Evolutionary conservation across 1,140 invertebrate genomes (phyloP).

Genomic region (Bacillus rossius): DNA sequence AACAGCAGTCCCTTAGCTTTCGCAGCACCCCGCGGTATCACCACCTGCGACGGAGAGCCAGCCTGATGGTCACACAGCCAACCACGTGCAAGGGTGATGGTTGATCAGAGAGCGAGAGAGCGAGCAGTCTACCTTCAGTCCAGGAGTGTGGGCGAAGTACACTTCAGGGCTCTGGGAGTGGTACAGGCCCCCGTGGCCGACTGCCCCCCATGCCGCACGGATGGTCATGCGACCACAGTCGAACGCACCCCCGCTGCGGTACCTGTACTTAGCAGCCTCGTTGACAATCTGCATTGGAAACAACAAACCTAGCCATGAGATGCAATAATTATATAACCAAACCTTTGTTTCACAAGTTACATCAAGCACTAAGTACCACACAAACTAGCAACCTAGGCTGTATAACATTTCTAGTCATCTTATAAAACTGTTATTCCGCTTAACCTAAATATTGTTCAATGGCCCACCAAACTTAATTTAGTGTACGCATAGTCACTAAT

Average conservation of each 20-base stretch:
- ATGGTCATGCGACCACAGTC: slow-evolving; percentile 91
- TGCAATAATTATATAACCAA: too few species aligned
- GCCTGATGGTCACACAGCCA: neutral
- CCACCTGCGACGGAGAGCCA: slow-evolving; percentile 58
- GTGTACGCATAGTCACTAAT: too few species aligned
- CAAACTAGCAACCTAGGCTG: too few species aligned
- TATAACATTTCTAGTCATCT: too few species aligned
- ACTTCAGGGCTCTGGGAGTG: slow-evolving; percentile 98
- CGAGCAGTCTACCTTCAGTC: slow-evolving; percentile 87
- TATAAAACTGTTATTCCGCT: too few species aligned
- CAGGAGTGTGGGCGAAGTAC: slow-evolving; percentile 94
- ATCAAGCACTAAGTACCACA: too few species aligned
- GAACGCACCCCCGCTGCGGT: slow-evolving; percentile 86
- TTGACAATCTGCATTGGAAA: slow-evolving; percentile 58
- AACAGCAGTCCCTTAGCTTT: slow-evolving; percentile 95
- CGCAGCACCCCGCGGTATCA: slow-evolving; percentile 89
- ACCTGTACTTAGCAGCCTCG: slow-evolving; percentile 92
- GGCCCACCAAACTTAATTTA: too few species aligned
- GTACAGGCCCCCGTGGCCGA: slow-evolving; percentile 92
- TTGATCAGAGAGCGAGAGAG: neutral
- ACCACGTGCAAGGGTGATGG: neutral
- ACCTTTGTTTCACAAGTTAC: too few species aligned
- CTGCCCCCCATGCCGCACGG: slow-evolving; percentile 79
- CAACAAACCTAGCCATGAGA: too few species aligned
- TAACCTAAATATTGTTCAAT: too few species aligned